Conservation (phyloP, 2,113 vertebrate species). For the Ceyx margarethae region DNA sequence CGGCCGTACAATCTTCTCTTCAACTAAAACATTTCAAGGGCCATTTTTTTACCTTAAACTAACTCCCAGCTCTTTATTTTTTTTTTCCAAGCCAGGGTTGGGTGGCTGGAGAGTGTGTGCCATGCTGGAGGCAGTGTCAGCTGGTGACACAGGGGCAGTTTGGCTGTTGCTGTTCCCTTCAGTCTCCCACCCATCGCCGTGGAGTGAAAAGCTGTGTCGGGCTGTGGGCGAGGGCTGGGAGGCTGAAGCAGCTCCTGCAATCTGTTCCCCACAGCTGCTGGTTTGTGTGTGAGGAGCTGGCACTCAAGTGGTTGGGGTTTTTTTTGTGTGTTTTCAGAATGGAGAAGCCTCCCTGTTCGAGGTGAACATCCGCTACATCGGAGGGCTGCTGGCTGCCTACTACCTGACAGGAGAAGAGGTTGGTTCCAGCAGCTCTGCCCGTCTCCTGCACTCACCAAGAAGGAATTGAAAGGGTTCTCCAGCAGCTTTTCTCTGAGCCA, state of each 20-base stretch:
- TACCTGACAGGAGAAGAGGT: slow-evolving; percentile 94
- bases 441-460: not conserved
- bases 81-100: not conserved
- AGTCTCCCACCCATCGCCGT: not conserved
- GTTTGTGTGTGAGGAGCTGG: not conserved
- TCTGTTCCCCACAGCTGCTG: not conserved
- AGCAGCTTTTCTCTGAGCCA: not conserved
- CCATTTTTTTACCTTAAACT: not conserved
- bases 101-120: not conserved
- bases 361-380: slow-evolving; percentile 97
- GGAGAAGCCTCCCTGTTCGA: slow-evolving; percentile 97
- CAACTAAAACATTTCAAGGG: not conserved
- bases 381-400: slow-evolving; percentile 88
- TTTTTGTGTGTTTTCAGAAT: slow-evolving; percentile 75
- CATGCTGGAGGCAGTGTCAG: not conserved
- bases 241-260: not conserved
- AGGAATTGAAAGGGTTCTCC: not conserved
- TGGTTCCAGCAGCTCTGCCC: slow-evolving; percentile 53
- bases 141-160: not conserved
- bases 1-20: not conserved
- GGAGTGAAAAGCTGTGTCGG: not conserved
- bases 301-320: not conserved
- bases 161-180: not conserved
- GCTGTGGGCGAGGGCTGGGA: not conserved
- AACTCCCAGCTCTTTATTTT: not conserved